Evolutionary conservation across 2,888 invertebrate species (phyloP).

Genomic region (Zhengitettix transpicula): DNA sequence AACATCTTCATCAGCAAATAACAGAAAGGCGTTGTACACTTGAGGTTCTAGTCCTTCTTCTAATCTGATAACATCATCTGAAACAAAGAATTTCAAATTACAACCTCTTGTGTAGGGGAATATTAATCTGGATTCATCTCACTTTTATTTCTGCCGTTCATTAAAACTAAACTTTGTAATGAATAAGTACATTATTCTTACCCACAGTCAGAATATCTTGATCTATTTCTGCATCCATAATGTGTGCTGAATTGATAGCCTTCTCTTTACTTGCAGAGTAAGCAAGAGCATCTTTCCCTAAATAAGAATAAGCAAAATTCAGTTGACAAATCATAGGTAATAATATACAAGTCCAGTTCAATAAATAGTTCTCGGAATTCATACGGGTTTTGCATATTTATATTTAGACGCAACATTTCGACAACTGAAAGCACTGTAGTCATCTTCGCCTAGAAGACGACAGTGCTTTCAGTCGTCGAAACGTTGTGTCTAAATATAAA

Average conservation of each 20-base stretch:
- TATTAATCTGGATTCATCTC: not conserved
- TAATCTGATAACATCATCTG: constrained; percentile 36
- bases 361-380: too few relatives aligned
- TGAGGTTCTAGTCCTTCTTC: constrained; percentile 34
- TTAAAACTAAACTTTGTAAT: too few relatives aligned
- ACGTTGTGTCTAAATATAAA: too few relatives aligned
- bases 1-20: constrained; percentile 57
- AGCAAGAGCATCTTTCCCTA: constrained; percentile 22
- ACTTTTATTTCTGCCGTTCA: too few relatives aligned
- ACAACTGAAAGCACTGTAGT: too few relatives aligned
- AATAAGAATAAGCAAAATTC: too few relatives aligned
- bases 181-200: constrained; percentile 11
- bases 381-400: too few relatives aligned
- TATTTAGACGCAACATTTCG: too few relatives aligned
- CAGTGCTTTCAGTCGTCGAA: too few relatives aligned
- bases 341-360: too few relatives aligned
- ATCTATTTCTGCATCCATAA: constrained; percentile 17
- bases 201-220: constrained; percentile 22
- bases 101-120: not conserved
- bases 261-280: constrained; percentile 18
- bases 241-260: constrained; percentile 14
- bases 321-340: too few relatives aligned
- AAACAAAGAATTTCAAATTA: constrained; percentile 5
- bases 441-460: too few relatives aligned
- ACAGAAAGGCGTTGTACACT: constrained; percentile 60